Conservation (phyloP, 2,113 vertebrate species). For the Protobothrops flavoviridis region DNA sequence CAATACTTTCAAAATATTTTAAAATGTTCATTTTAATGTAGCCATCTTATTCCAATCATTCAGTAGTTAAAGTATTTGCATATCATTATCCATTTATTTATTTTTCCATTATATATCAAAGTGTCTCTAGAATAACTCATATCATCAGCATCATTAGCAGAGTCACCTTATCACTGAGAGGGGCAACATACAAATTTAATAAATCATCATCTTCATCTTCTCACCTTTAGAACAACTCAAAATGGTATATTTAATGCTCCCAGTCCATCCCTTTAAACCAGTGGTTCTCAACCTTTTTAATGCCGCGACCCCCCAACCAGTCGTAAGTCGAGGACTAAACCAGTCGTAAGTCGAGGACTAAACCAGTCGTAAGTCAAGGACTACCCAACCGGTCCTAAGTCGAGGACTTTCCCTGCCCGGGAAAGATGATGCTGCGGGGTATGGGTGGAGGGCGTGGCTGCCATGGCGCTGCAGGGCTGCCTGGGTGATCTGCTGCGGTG, state of each 20-base stretch:
- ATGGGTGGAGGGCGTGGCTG: too few species aligned
- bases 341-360: too few species aligned
- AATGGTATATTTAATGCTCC: background rate
- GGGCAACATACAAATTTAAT: background rate
- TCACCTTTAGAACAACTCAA: background rate
- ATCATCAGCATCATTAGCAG: background rate
- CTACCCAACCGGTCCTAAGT: too few species aligned
- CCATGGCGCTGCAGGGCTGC: too few species aligned
- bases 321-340: too few species aligned
- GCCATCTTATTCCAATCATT: background rate
- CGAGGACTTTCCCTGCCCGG: too few species aligned
- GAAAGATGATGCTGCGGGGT: too few species aligned
- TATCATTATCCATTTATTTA: conserved; percentile 9
- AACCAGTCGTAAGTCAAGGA: too few species aligned
- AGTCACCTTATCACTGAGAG: too few species aligned
- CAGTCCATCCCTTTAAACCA: background rate
- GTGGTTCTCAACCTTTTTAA: too few species aligned
- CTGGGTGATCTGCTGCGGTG: too few species aligned
- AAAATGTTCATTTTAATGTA: conserved; percentile 7
- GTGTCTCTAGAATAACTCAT: background rate
- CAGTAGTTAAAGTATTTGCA: conserved; percentile 5
- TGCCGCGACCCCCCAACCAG: too few species aligned
- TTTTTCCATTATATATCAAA: conserved; percentile 20
- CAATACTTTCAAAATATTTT: conserved; percentile 20
- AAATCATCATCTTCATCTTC: background rate